Evolutionary conservation across 2,888 invertebrate genomes (phyloP), one percentile per base, ranked within the genome.

Genomic region (Pogonocherus hispidulus): DNA sequence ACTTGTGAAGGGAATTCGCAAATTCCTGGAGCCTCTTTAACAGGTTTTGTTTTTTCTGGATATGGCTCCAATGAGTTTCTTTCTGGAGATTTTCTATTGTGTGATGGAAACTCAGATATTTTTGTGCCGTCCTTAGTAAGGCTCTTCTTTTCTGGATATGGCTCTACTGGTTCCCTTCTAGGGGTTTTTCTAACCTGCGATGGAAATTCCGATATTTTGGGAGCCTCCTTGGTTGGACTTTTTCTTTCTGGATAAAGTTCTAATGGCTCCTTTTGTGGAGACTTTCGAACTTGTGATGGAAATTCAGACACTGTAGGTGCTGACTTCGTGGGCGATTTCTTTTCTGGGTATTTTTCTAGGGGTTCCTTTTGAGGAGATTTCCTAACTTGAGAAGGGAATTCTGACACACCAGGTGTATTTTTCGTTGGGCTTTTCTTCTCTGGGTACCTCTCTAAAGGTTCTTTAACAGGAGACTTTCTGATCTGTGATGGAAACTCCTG

Each of bases 341-440:
- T 52, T 19, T 52, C 52, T 8, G 52, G 52, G 22, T 52, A 52
- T 9, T 32, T 32, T 47, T 60, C 66, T 27, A 56, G 47, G 2
- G 71, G 59, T 55, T 73, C 63, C 52, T 66, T 78, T 60, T 77
- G 72, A 1, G 78, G 75, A 49, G 73, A 69, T 54, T 67, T 73
- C 60, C 74, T 70, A 27, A 71, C 63, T 67, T 79, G 79, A 1
- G 76, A 69, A 5, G 78, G 76, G 71, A 77, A 79, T 63, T 81
- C 81, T 8, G 65, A 51, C 14, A 54, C 8, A n/a, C 19, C 64
- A 67, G 75, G 70, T 47, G 44, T 54, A 70, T 2, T 19, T 63
- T 69, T 72, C 60, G 51, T 67, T 27, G 51, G 63, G 19, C 57
- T 44, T 67, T 64, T 51, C 62, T 71, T 75, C 67, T 75, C 73